Evolutionary conservation across 2,888 invertebrate species (phyloP).

Genomic region (Philereme transversata): DNA sequence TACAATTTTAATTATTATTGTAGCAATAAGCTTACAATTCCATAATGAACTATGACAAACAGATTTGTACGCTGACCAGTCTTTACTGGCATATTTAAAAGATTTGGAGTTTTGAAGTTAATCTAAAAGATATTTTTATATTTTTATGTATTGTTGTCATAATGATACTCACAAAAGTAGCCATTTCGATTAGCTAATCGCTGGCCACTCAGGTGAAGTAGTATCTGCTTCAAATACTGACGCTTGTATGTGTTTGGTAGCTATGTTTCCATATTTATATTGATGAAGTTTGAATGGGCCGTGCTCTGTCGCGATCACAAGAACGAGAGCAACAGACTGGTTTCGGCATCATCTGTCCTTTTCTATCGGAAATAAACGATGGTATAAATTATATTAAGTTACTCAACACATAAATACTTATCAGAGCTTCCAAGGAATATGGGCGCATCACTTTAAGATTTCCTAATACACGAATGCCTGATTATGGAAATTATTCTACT

Average conservation of each 20-base stretch:
- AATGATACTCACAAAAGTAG: slow-evolving; percentile 73
- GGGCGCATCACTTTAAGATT: slow-evolving; percentile 46
- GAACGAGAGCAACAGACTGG: slow-evolving; percentile 65
- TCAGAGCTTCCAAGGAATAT: slow-evolving; percentile 41
- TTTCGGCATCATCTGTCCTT: slow-evolving; percentile 64
- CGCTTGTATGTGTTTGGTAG: slow-evolving; percentile 70
- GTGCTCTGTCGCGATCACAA: slow-evolving; percentile 55
- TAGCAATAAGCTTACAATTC: too few species aligned
- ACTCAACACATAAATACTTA: slow-evolving; percentile 57
- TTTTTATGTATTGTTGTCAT: slow-evolving; percentile 11
- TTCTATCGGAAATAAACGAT: slow-evolving; percentile 70
- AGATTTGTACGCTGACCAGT: too few species aligned
- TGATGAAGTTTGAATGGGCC: slow-evolving; percentile 50
- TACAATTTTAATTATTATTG: too few species aligned
- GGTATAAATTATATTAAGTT: slow-evolving; percentile 69
- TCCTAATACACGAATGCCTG: slow-evolving; percentile 40
- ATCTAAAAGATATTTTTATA: not conserved
- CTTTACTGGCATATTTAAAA: too few species aligned
- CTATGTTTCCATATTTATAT: slow-evolving; percentile 76
- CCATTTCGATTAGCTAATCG: slow-evolving; percentile 81
- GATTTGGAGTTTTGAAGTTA: too few species aligned
- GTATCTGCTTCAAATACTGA: slow-evolving; percentile 70
- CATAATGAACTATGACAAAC: too few species aligned
- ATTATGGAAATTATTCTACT: slow-evolving; percentile 39
- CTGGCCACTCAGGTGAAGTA: slow-evolving; percentile 69